phyloP scores from a whole-genome alignment of 2,113 vertebrate species.

The Nymphicus hollandicus region DNA sequence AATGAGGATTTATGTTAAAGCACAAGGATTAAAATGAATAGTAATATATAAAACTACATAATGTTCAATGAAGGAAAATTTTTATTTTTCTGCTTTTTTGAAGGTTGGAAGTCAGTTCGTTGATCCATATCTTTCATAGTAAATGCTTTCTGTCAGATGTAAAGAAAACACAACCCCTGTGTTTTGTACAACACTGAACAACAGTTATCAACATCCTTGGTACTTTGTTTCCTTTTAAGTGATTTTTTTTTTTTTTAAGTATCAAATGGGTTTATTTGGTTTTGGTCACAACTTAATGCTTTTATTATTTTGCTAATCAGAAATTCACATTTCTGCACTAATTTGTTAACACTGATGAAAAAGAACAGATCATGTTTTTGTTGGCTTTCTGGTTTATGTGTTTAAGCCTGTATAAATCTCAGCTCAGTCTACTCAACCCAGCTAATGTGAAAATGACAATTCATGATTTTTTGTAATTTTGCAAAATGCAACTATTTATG shows the following conservation, averaged over 20 bases:
- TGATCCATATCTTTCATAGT: background rate
- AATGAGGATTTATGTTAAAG: background rate
- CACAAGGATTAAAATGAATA: background rate
- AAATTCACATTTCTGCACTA: background rate
- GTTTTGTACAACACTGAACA: background rate
- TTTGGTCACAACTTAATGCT: background rate
- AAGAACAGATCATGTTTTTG: background rate
- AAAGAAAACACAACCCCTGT: background rate
- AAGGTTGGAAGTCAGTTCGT: background rate
- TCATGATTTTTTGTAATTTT: background rate
- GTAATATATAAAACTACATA: background rate
- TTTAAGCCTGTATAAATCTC: background rate
- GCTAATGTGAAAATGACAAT: background rate
- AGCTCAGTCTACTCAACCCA: background rate
- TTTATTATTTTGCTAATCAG: background rate
- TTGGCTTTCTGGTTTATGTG: background rate
- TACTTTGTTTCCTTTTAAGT: background rate
- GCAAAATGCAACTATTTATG: background rate
- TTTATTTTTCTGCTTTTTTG: background rate
- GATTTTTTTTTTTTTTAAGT: background rate
- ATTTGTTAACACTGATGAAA: background rate
- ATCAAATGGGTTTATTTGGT: background rate
- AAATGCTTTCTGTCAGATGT: background rate
- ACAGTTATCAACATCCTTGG: background rate
- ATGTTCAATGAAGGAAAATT: background rate